Evolutionary conservation across 2,888 invertebrate species (phyloP).

Genomic region (Standfussiana lucernea): DNA sequence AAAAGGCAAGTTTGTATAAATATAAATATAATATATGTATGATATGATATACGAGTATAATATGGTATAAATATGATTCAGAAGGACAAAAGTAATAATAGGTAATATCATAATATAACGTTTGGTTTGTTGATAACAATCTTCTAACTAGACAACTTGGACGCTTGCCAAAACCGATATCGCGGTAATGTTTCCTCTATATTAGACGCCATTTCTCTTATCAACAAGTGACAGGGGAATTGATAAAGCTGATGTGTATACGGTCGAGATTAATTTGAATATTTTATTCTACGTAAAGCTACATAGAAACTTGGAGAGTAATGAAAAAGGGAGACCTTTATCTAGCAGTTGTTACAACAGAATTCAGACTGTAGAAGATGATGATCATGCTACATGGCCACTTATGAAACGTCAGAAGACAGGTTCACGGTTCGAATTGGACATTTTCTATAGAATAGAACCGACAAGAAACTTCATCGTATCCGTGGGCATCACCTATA

Average conservation of each 20-base stretch:
- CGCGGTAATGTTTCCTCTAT: not conserved
- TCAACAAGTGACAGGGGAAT: conserved; percentile 4
- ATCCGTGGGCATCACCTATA: not conserved
- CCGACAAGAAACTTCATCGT: not conserved
- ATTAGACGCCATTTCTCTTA: not conserved
- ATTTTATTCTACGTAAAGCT: no score
- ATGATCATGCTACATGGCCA: not conserved
- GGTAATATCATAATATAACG: not conserved
- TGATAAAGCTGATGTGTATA: not conserved
- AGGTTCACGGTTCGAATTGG: not conserved
- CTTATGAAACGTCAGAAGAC: not conserved
- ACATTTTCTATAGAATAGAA: not conserved
- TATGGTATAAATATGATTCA: no score
- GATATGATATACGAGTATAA: no score
- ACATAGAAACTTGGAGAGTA: not conserved
- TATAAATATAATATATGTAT: no score
- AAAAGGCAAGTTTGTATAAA: no score
- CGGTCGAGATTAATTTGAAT: no score
- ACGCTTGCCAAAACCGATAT: not conserved
- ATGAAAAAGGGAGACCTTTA: not conserved
- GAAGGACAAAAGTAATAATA: not conserved
- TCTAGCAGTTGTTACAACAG: not conserved
- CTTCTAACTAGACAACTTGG: conserved; percentile 3
- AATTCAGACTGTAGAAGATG: not conserved
- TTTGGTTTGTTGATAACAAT: not conserved